Conservation (phyloP, 2,113 vertebrate species). For the Desmodus rotundus region DNA sequence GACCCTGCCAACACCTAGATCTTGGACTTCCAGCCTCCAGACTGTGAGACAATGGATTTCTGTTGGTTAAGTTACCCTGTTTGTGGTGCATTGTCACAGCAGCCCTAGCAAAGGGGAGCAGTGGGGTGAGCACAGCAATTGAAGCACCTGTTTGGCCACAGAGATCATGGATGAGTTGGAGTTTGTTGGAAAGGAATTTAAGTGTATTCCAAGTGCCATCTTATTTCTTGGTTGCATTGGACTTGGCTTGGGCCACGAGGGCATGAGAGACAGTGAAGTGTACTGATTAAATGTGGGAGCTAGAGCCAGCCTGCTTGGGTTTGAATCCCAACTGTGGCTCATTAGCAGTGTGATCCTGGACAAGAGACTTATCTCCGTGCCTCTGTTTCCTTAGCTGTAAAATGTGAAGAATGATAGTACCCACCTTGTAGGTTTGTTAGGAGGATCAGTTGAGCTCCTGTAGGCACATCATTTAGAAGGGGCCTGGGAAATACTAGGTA, state of each 20-base stretch:
- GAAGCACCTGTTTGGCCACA: accelerated
- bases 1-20: accelerated
- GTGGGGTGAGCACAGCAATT: accelerated
- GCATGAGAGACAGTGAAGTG: accelerated
- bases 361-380: background rate
- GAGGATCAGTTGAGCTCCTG: background rate
- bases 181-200: background rate
- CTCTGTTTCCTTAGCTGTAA: background rate
- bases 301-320: background rate
- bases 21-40: background rate
- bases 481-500: accelerated
- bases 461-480: background rate
- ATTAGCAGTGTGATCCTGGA: background rate
- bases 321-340: background rate
- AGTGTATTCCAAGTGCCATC: background rate
- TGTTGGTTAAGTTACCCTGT: background rate
- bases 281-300: accelerated
- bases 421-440: background rate
- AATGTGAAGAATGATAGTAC: background rate
- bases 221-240: background rate
- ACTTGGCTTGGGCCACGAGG: background rate
- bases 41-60: background rate
- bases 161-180: too few species aligned
- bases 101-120: accelerated
- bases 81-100: background rate